Evolutionary conservation across 2,797 vertebrate genomes (phyloP).

Genomic region (Pseudochirops cupreus): DNA sequence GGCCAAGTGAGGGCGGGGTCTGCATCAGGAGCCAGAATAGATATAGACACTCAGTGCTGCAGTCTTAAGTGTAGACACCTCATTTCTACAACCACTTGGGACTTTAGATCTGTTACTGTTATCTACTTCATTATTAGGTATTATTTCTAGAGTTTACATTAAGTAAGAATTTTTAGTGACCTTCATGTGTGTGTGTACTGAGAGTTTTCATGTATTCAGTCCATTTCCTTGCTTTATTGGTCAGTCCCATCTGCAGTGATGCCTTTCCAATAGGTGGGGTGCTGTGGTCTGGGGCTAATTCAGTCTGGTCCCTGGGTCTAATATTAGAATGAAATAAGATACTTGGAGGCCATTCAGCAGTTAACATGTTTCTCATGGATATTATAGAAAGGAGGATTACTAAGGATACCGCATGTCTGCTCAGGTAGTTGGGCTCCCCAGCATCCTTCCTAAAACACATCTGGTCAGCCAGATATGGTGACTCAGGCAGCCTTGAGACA

Average conservation of each 20-base stretch:
- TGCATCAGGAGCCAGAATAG: background rate
- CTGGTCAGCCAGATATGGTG: background rate
- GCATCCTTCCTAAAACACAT: background rate
- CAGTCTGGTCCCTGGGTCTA: background rate
- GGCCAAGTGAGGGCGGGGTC: background rate
- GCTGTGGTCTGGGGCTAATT: background rate
- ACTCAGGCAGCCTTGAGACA: background rate
- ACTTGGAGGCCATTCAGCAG: background rate
- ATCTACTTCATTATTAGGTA: background rate
- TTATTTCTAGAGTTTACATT: background rate
- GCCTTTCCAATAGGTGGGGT: background rate
- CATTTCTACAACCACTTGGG: background rate
- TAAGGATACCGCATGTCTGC: background rate
- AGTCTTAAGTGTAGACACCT: background rate
- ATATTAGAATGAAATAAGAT: background rate
- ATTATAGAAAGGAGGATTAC: background rate
- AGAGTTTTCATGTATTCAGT: background rate
- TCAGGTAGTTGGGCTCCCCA: background rate
- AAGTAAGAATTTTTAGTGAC: background rate
- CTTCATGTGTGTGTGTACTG: background rate
- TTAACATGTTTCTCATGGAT: background rate
- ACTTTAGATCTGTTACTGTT: no score
- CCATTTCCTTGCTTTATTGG: background rate
- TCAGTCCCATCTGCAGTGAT: background rate
- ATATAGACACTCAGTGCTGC: background rate